Evolutionary conservation across 2,888 invertebrate species (phyloP).

Genomic region (Pedicia rivosa): DNA sequence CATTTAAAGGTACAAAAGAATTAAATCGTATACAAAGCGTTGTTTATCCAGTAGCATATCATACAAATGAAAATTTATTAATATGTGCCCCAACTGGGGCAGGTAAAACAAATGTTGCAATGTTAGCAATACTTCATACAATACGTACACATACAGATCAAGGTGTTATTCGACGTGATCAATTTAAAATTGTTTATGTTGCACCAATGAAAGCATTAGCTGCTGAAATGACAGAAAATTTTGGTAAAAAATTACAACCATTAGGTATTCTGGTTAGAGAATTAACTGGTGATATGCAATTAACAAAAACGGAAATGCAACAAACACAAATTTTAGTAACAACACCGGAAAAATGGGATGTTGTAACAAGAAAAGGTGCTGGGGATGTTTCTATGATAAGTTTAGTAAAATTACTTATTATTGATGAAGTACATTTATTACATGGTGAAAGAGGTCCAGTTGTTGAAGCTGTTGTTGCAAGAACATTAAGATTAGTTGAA

Average conservation of each 20-base stretch:
- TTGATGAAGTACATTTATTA: slow-evolving; percentile 92
- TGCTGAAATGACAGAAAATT: slow-evolving; percentile 94
- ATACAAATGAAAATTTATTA: slow-evolving; percentile 89
- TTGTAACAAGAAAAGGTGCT: slow-evolving; percentile 88
- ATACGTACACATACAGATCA: slow-evolving; percentile 71
- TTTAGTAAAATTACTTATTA: slow-evolving; percentile 82
- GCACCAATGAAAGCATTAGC: slow-evolving; percentile 99
- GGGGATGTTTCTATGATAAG: slow-evolving; percentile 80
- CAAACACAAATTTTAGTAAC: slow-evolving; percentile 97
- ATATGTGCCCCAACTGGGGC: slow-evolving; percentile 99
- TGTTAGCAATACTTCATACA: slow-evolving; percentile 82
- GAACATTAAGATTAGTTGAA: slow-evolving; percentile 85
- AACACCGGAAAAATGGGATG: slow-evolving; percentile 99
- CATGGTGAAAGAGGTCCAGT: slow-evolving; percentile 97
- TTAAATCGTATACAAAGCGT: slow-evolving; percentile 92
- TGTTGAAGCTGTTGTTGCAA: slow-evolving; percentile 89
- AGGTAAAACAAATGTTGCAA: slow-evolving; percentile 97
- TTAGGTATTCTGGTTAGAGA: slow-evolving; percentile 76
- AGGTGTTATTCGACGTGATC: slow-evolving; percentile 70
- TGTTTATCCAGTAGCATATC: slow-evolving; percentile 89
- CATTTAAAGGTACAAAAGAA: slow-evolving; percentile 71
- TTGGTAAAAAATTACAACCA: slow-evolving; percentile 61
- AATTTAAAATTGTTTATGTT: slow-evolving; percentile 97
- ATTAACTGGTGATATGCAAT: slow-evolving; percentile 95
- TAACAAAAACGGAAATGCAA: slow-evolving; percentile 84